These are phyloP conservation scores for Drosophila mulleri DNA, from an alignment of 2,888 invertebrate genomes.

Conservation along the genomic window DNA sequence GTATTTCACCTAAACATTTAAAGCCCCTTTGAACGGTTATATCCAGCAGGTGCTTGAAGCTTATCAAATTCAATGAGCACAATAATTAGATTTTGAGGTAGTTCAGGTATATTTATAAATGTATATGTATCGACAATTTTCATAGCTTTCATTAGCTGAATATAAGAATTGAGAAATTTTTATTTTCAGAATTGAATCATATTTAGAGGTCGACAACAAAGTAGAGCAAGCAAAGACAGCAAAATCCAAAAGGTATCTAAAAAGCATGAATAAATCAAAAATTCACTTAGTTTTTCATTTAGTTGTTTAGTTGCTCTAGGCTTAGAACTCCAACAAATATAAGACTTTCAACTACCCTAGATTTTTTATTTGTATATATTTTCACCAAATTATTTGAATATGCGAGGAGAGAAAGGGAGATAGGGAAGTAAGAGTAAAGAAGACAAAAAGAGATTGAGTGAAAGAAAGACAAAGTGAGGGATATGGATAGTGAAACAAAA, in stretches of 20 bases:
- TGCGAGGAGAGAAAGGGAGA: background rate
- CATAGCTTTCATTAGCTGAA: conserved; percentile 17
- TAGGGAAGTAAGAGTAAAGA: background rate
- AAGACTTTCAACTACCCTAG: background rate
- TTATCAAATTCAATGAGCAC: background rate
- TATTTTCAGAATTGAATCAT: conserved; percentile 39
- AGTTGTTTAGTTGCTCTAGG: conserved; percentile 1
- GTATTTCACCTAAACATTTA: background rate
- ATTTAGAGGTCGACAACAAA: conserved; percentile 35
- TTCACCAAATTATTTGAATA: background rate
- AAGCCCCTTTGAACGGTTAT: background rate
- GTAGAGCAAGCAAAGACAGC: conserved; percentile 27
- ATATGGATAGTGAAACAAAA: too few species aligned
- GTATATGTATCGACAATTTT: conserved; percentile 5
- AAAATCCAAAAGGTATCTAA: conserved; percentile 29
- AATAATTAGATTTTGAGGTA: background rate
- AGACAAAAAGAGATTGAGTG: background rate
- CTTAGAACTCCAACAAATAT: background rate
- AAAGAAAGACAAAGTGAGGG: background rate
- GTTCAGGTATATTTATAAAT: background rate
- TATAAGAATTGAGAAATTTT: conserved; percentile 39
- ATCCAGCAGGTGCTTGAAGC: background rate
- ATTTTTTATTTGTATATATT: background rate
- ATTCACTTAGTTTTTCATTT: conserved; percentile 9
- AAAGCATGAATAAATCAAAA: conserved; percentile 7